Evolutionary conservation across 2,888 invertebrate species (phyloP).

Genomic region (Amphipoea lucens): DNA sequence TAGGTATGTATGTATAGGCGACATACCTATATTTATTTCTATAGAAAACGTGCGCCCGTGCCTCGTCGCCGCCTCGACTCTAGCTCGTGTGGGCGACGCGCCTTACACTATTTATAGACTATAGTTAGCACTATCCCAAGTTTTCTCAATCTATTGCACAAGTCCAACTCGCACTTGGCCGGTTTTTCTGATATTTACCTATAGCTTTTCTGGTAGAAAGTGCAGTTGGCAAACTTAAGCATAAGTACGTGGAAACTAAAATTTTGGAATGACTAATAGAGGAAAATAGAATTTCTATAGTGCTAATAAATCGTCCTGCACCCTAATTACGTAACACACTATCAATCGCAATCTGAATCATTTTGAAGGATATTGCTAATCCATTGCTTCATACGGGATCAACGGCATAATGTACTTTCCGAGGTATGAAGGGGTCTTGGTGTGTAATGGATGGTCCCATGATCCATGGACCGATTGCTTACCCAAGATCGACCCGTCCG

Average conservation of each 20-base stretch:
- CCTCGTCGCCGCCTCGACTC: no score
- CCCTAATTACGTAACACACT: no score
- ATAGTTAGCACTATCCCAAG: neutral
- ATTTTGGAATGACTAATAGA: constrained; percentile 13
- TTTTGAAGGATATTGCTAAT: no score
- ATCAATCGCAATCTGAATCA: no score
- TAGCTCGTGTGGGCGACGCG: no score
- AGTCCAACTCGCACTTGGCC: neutral
- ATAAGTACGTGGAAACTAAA: neutral
- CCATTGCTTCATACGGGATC: no score
- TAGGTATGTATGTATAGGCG: no score
- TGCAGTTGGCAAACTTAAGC: neutral
- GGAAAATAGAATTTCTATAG: constrained; percentile 10
- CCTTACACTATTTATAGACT: neutral
- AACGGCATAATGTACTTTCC: neutral
- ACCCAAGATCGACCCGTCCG: neutral
- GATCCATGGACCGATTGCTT: neutral
- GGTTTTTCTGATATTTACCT: neutral
- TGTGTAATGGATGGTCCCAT: no score
- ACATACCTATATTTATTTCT: no score
- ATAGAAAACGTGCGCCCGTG: no score
- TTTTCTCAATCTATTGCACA: constrained; percentile 1
- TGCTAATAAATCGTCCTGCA: constrained; percentile 17
- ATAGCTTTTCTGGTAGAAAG: neutral
- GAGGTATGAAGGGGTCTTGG: neutral